Evolutionary conservation across 1,140 invertebrate genomes (phyloP).

Genomic region (Spodoptera frugiperda): DNA sequence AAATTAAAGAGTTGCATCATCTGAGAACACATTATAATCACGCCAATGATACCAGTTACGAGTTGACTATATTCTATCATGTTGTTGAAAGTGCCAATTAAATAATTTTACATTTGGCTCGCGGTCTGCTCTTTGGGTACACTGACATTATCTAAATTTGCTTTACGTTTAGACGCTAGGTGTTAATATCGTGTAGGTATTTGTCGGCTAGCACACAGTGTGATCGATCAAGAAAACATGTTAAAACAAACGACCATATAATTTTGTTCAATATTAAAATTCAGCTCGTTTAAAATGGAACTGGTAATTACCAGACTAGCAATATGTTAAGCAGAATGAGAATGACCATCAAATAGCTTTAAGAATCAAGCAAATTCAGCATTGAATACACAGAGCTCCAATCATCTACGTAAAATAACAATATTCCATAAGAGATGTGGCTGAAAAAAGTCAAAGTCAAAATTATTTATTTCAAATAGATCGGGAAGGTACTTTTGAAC

Average conservation of each 20-base stretch:
- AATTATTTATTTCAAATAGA: no score
- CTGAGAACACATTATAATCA: background rate
- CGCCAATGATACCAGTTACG: background rate
- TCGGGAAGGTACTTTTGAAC: no score
- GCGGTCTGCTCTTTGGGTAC: background rate
- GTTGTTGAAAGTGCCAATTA: conserved; percentile 40
- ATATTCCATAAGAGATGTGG: no score
- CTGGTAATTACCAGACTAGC: no score
- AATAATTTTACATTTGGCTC: conserved; percentile 36
- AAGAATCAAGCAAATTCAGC: no score
- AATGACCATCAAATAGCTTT: no score
- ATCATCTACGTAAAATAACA: no score
- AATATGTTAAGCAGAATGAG: no score
- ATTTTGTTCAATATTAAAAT: conserved; percentile 8
- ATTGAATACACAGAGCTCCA: no score
- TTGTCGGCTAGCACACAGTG: conserved; percentile 25
- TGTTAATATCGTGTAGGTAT: conserved; percentile 38
- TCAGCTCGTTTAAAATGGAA: conserved; percentile 12
- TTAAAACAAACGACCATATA: background rate
- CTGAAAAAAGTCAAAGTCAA: no score
- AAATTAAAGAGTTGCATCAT: background rate
- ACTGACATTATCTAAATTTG: conserved; percentile 44
- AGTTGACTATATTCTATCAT: background rate
- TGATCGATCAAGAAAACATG: conserved; percentile 21
- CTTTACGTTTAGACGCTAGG: conserved; percentile 26